phyloP scores from a whole-genome alignment of 2,113 vertebrate genomes.

The Gnathonemus echidnorhynchus region DNA sequence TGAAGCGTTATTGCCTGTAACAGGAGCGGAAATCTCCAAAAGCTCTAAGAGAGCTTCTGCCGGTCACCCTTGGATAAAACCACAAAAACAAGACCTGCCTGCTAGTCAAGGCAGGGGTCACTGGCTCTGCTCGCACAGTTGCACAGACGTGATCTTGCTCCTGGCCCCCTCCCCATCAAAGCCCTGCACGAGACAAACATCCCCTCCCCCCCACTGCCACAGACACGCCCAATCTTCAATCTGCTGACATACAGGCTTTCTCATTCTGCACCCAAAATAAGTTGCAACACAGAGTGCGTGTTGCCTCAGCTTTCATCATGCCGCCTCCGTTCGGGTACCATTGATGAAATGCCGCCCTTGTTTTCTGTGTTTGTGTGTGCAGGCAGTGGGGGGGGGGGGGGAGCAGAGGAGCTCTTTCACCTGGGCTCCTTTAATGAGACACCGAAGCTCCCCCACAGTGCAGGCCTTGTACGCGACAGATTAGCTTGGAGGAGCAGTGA shows the following conservation, averaged over 20 bases:
- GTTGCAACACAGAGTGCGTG: slow-evolving; percentile 11
- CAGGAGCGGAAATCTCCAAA: not conserved
- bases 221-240: not conserved
- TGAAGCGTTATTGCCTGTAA: not conserved
- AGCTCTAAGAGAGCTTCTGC: not conserved
- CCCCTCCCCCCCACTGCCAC: not conserved
- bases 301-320: slow-evolving; percentile 19
- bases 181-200: not conserved
- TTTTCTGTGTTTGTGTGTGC: not conserved
- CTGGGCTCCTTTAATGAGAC: not conserved
- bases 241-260: slow-evolving; percentile 8
- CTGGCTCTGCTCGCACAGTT: not conserved
- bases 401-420: not conserved
- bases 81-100: not conserved
- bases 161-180: not conserved
- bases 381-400: not conserved
- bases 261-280: not conserved
- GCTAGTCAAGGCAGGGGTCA: not conserved
- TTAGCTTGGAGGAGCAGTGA: not conserved
- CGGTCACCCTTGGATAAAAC: not conserved
- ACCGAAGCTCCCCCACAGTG: not conserved
- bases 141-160: not conserved
- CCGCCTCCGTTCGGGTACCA: not conserved
- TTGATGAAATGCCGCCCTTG: slow-evolving; percentile 2
- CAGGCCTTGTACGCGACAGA: not conserved